Base-by-base conservation (phyloP, 1,140 invertebrate species). In the Condylostylus longicornis region DNA sequence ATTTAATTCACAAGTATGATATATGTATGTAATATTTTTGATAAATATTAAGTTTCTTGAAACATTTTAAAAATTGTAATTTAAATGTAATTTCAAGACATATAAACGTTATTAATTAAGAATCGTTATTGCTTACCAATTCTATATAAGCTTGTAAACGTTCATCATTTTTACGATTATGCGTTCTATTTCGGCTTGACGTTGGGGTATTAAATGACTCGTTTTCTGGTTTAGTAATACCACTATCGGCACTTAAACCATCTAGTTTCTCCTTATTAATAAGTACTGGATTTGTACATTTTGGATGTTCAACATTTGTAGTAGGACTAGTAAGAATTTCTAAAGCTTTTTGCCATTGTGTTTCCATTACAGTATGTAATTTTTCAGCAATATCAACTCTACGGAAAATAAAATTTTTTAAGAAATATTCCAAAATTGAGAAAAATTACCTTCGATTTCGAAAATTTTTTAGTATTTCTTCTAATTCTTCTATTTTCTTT, bases 301-400 rank as follows among this genome's bases (percentile, higher is more conserved):
- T 23, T 8, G 37, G 7, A 12, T 45, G 42, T 9, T 42, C 22
- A 10, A 15, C 9, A 21, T 42, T 42, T 13, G 49, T 45, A 38
- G 28, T 46, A 18, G 49, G 62, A 41, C 67, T 64, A 37, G 72
- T 75, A 29, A 84, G 72, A 40, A 83, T 80, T 42, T 67, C 67
- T 13, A 83, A 51, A 15, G 79, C 77, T 60, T 83, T 76, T 31
- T 75, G 66, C 78, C 79, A 83, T 49, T 83, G 79, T 25, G 70
- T 69, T 60, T 85, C 74, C 79, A 85, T 82, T 0, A 83, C 74
- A 29, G 65, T 67, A 57, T 83, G 78, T 43, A 85, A 56, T 51
- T 81, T 74, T 40, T 78, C 67, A 1, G 77, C 79, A 32, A 83
- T 68, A 44, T 76, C 67, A 3, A 71, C 70, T 21, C 55, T 58